Conservation (phyloP, 2,888 invertebrate species). For the Zygaena filipendulae region DNA sequence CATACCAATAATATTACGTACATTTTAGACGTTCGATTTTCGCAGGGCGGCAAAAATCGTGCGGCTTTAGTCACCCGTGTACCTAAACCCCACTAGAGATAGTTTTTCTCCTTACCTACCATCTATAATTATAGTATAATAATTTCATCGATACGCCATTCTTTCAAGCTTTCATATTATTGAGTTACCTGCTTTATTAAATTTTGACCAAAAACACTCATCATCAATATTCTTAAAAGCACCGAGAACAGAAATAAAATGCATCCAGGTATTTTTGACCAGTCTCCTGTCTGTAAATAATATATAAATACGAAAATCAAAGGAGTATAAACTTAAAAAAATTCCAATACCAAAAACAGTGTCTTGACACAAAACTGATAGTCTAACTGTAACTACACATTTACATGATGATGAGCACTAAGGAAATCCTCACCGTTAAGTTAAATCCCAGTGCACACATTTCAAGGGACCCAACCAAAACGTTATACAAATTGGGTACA, state of each 20-base stretch:
- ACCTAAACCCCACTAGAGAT: too few species aligned
- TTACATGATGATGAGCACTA: constrained; percentile 4
- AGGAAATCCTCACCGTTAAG: constrained; percentile 45
- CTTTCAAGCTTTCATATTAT: too few species aligned
- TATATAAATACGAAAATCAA: too few species aligned
- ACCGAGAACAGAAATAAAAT: constrained; percentile 37
- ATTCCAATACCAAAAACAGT: too few species aligned
- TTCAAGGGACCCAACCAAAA: constrained; percentile 43
- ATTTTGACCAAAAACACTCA: constrained; percentile 46
- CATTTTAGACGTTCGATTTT: constrained; percentile 22
- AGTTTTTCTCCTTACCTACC: too few species aligned
- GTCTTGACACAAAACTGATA: too few species aligned
- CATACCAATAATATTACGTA: too few species aligned
- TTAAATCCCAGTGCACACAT: constrained; percentile 55
- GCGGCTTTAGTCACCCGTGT: constrained; percentile 17
- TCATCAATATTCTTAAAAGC: constrained; percentile 42
- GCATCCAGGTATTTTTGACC: constrained; percentile 33
- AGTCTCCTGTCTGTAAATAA: constrained; percentile 25
- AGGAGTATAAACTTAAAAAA: too few species aligned
- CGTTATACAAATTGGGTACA: constrained; percentile 43
- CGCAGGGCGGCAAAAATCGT: constrained; percentile 14
- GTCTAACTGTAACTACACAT: too few species aligned
- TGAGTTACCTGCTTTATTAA: constrained; percentile 37
- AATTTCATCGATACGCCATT: too few species aligned
- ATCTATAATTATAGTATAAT: too few species aligned